Evolutionary conservation across 2,888 invertebrate genomes (phyloP).

Genomic region (Bembecia ichneumoniformis): DNA sequence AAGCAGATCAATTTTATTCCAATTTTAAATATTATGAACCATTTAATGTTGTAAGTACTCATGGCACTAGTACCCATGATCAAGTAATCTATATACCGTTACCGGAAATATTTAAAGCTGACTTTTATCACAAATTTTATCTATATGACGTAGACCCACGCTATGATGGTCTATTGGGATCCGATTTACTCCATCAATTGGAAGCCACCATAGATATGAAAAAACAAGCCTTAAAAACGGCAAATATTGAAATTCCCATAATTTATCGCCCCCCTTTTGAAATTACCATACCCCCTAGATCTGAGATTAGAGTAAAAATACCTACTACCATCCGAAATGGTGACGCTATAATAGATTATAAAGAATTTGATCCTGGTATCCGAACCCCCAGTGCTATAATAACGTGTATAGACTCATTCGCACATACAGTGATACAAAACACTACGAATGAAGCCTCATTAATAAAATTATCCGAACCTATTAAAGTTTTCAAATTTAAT

Average conservation of each 20-base stretch:
- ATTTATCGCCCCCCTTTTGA: background rate
- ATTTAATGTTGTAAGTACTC: constrained; percentile 12
- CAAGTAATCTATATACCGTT: constrained; percentile 10
- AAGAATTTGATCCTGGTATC: background rate
- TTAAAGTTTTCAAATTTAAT: background rate
- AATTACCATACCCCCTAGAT: background rate
- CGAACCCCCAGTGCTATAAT: background rate
- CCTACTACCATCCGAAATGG: background rate
- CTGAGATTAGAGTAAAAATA: background rate
- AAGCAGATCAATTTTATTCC: constrained; percentile 5
- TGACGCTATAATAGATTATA: background rate
- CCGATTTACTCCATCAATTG: constrained; percentile 3
- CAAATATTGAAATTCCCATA: constrained; percentile 4
- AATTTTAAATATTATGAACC: constrained; percentile 6
- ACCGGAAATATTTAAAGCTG: constrained; percentile 6
- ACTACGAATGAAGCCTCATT: background rate
- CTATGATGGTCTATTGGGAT: constrained; percentile 5
- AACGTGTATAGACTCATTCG: background rate
- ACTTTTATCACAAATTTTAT: constrained; percentile 9
- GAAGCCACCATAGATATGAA: constrained; percentile 8
- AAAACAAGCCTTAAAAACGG: constrained; percentile 5
- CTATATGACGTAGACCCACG: constrained; percentile 8
- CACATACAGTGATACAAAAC: background rate
- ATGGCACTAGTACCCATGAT: constrained; percentile 10
- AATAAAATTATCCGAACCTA: background rate